Base-by-base conservation (phyloP, 1,140 invertebrate species). In the Ladona fulva region DNA sequence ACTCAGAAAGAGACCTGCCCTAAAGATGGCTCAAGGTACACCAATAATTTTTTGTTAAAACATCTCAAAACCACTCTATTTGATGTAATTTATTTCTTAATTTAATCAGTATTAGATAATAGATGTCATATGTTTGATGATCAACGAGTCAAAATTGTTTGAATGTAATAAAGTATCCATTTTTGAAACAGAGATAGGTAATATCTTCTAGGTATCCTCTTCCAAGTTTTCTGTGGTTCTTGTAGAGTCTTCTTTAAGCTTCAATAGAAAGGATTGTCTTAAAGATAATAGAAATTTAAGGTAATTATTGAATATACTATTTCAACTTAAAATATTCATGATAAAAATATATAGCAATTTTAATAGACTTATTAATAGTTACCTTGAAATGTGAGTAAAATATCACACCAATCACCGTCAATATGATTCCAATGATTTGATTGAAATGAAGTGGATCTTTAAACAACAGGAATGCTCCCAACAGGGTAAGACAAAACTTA, bases 401-500 rank as follows among this genome's bases (percentile, higher is more conserved):
- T 79, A 86, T 82, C 77, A 88, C 85, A 52, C 87, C 87, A 75
- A 81, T 73, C 74, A 90, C 81, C 14, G 89, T 90, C 24, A 88
- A 81, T 10, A 86, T 78, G 74, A 90, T 89, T 75, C 89, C 89
- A 12, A 87, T 79, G 1, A 87, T 81, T 81, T 91, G 90, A 82
- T 89, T 84, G 10, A 85, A 79, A 16, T 85, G 81, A 44, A 90
- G 80, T 12, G 86, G 84, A 80, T 91, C 89, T 24, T 87, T 80
- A 80, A 91, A 91, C 25, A 90, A 76, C 0, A 90, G 59, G 25
- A 85, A 87, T 42, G 89, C 89, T 44, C 88, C 88, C 44, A 89
- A 77, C 11, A 90, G 81, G 10, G 88, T 86, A 42, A 90, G 82
- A 80, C 88, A 89, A 81, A 90, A 90, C 82, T 91, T 91, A 0